phyloP scores from a whole-genome alignment of 2,797 vertebrate genomes.

The Pangasius krempfi region DNA sequence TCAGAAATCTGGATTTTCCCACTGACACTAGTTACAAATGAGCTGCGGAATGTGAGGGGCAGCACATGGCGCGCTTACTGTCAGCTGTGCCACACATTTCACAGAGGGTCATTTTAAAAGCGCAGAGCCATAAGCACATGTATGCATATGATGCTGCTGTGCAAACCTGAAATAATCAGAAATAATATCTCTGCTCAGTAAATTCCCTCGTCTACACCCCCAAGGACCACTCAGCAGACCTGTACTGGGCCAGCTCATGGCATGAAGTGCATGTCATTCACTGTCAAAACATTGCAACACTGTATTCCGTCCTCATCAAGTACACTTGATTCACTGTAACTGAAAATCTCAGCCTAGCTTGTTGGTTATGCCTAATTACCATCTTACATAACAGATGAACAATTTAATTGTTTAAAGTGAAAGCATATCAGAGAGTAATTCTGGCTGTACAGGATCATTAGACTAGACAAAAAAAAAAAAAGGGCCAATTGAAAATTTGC shows the following conservation, averaged over 20 bases:
- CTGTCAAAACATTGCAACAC: conserved; percentile 51
- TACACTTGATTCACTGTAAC: conserved; percentile 19
- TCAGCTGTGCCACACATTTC: conserved; percentile 61
- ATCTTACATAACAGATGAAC: background rate
- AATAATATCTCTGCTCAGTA: conserved; percentile 38
- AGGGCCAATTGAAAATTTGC: background rate
- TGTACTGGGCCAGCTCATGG: conserved; percentile 32
- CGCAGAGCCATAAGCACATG: conserved; percentile 51
- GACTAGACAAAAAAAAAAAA: background rate
- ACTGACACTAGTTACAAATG: conserved; percentile 71
- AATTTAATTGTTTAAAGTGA: background rate
- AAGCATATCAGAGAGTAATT: background rate
- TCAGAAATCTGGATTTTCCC: conserved; percentile 75
- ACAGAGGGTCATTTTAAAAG: conserved; percentile 58
- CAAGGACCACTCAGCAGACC: conserved; percentile 33
- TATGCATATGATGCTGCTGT: conserved; percentile 57
- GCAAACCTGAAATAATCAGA: conserved; percentile 39
- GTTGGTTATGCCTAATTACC: background rate
- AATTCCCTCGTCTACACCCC: conserved; percentile 39
- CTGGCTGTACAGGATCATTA: background rate
- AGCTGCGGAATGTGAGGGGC: conserved; percentile 68
- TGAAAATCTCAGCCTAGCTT: conserved; percentile 11
- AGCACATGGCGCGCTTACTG: conserved; percentile 63
- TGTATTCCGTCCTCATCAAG: conserved; percentile 29
- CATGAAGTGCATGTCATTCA: conserved; percentile 43